Conservation (phyloP, 1,140 invertebrate genomes). For the Cydia strobilella region DNA sequence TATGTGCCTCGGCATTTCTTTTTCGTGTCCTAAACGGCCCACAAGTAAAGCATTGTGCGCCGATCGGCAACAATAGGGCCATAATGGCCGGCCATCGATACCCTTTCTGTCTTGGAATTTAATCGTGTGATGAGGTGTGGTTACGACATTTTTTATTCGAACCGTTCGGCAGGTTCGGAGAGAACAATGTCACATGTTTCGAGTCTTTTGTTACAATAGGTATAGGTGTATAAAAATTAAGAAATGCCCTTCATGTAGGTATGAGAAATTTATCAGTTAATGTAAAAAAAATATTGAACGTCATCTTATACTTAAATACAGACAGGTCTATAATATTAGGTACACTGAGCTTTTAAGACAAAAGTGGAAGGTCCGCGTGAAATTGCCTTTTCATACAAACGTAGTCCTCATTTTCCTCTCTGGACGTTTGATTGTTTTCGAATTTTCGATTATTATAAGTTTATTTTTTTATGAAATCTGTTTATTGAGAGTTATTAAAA, state of each 20-base stretch:
- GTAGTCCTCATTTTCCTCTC: too few relatives aligned
- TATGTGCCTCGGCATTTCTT: constrained; percentile 68
- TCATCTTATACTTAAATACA: too few relatives aligned
- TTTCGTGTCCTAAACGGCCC: constrained; percentile 73
- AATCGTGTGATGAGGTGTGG: constrained; percentile 78
- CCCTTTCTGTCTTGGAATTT: constrained; percentile 74
- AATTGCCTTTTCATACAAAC: too few relatives aligned
- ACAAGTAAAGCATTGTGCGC: constrained; percentile 74
- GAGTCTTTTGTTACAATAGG: background rate
- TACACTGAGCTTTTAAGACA: too few relatives aligned
- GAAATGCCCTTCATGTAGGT: background rate
- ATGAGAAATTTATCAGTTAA: too few relatives aligned
- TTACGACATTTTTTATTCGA: constrained; percentile 66
- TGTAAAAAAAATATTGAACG: too few relatives aligned
- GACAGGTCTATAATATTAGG: too few relatives aligned
- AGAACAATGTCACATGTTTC: constrained; percentile 13
- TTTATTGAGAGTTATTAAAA: too few relatives aligned
- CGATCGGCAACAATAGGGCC: constrained; percentile 73
- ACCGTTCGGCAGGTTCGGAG: constrained; percentile 21
- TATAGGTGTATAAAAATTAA: background rate
- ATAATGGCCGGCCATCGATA: constrained; percentile 75
- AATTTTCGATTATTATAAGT: too few relatives aligned
- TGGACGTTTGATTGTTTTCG: too few relatives aligned
- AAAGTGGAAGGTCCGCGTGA: too few relatives aligned
- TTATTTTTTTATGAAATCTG: too few relatives aligned